Base-by-base conservation (phyloP, 2,888 invertebrate species). In the Aelia acuminata region DNA sequence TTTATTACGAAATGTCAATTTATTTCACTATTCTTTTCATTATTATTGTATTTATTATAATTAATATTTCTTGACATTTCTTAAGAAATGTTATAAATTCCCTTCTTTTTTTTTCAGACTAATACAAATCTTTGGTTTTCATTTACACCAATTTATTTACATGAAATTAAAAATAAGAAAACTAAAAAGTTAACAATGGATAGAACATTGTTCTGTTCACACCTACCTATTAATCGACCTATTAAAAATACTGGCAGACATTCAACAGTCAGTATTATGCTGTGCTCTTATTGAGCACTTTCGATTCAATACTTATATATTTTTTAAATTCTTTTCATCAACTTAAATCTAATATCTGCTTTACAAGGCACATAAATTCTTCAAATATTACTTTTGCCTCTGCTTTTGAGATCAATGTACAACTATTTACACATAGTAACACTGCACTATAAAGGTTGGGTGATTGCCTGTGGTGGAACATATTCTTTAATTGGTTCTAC, bases 401-500 rank as follows among this genome's bases (percentile, higher is more conserved):
- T 26, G 35, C 70, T 26, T 84, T 49, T 87, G 87, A 87, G 87
- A 87, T 87, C 87, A 43, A 70, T 57, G 63, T 85, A 18, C 47
- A 39, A 39, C n/a, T 49, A 53, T 53, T 53, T 43, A 53, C 85
- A 57, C 22, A 3, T 15, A 5, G 22, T 31, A 3, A 35, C 47
- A 84, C 20, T 50, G 31, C 49, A 31, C 35, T 80, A 80, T n/a
- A 43, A 35, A 47, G 47, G 26, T 35, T 84, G 50, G 48, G 26
- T 84, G n/a, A 88, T 39, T 3, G 43, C 53, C 47, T 88, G 85
- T 86, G 88, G 86, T 75, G 87, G 57, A 35, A 63, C 70, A n/a
- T 87, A 87, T 70, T 89, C 89, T 88, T 89, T 89, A 49, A 90
- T 90, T 39, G 97, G 95, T 92, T 96, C 96, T 84, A 96, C 96